phyloP scores from a whole-genome alignment of 2,888 invertebrate species.

The Masnerella sp. region DNA sequence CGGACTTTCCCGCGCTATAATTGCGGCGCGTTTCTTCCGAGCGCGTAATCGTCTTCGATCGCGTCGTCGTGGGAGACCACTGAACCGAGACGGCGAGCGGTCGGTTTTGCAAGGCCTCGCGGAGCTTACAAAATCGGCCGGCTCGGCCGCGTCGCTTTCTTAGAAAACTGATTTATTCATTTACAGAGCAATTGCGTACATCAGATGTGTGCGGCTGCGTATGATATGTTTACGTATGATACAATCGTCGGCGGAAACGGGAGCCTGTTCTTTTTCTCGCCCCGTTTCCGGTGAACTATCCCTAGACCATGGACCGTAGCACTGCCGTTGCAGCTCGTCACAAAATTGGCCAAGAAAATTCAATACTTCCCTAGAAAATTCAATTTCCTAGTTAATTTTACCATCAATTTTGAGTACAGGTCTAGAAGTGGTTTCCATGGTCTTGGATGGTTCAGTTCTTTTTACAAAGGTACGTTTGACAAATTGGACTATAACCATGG shows the following conservation, averaged over 20 bases:
- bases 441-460: too few species aligned
- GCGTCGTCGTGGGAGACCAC: constrained; percentile 38
- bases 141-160: constrained; percentile 27
- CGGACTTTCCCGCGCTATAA: constrained; percentile 55
- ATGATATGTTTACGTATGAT: constrained; percentile 39
- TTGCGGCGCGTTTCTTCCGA: constrained; percentile 36
- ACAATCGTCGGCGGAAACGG: constrained; percentile 46
- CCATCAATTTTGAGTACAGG: too few species aligned
- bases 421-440: too few species aligned
- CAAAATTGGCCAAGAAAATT: too few species aligned
- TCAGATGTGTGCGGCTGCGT: background rate
- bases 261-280: constrained; percentile 12
- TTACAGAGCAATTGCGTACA: constrained; percentile 55
- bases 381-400: too few species aligned
- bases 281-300: constrained; percentile 21
- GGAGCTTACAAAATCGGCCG: constrained; percentile 41
- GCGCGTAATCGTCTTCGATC: constrained; percentile 51
- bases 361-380: too few species aligned
- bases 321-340: too few species aligned
- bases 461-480: too few species aligned
- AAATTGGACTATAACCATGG: too few species aligned
- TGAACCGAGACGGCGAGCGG: constrained; percentile 45
- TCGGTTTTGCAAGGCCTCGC: constrained; percentile 44
- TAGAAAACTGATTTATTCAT: constrained; percentile 60
- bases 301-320: constrained; percentile 28